These are phyloP conservation scores for Mnemiopsis leidyi DNA, from an alignment of 37 sponge, comb jelly and placozoan species.

Conservation along the genomic window DNA sequence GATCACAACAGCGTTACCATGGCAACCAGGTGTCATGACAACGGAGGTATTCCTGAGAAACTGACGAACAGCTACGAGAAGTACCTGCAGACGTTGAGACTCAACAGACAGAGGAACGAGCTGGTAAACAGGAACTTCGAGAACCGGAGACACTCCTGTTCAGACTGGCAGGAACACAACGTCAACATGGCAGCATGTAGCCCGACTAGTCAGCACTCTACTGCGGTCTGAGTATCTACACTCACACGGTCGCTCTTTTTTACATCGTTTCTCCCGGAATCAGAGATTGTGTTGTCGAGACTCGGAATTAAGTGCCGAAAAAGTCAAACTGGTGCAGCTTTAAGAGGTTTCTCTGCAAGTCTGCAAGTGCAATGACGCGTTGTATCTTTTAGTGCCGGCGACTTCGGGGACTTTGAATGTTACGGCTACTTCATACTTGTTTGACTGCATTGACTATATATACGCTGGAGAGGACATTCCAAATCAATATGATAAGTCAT, in stretches of 20 bases:
- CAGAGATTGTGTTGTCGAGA: background rate
- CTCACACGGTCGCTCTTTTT: background rate
- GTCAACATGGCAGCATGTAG: too few species aligned
- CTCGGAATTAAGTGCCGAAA: background rate
- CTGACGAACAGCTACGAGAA: slow-evolving; percentile 2
- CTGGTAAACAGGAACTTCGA: background rate
- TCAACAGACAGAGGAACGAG: slow-evolving; percentile 5
- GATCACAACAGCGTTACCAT: background rate
- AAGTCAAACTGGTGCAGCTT: background rate
- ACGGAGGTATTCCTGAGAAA: background rate
- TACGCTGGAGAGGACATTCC: too few species aligned
- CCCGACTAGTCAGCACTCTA: background rate
- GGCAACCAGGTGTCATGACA: background rate
- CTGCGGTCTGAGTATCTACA: background rate
- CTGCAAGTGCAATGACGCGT: too few species aligned
- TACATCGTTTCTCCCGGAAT: background rate
- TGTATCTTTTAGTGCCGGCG: too few species aligned
- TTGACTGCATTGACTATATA: too few species aligned
- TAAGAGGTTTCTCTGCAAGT: background rate
- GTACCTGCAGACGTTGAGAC: slow-evolving; percentile 17
- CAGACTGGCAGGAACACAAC: background rate
- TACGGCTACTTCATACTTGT: too few species aligned
- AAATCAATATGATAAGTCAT: too few species aligned
- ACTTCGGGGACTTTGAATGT: too few species aligned
- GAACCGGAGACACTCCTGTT: background rate